Base-by-base conservation (phyloP, 2,113 vertebrate species). In the Microcebus jonahi region DNA sequence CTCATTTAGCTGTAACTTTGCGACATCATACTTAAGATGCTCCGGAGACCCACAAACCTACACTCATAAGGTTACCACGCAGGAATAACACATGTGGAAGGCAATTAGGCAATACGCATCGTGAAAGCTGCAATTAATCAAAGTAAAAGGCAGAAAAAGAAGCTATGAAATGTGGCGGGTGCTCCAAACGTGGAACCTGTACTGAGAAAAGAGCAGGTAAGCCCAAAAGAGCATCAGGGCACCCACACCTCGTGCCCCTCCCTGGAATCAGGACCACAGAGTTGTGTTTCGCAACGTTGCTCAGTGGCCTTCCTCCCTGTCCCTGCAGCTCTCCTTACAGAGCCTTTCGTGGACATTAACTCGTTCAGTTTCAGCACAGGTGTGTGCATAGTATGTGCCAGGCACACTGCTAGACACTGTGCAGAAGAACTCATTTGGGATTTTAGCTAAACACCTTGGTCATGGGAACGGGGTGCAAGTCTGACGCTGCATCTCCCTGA, bases 21-120 rank as follows among this genome's bases (percentile, higher is more conserved):
- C 48, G 79, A 34, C 68, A 20, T 91, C 9, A 8, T 65, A 14
- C 63, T 81, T 79, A 84, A 88, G 75, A 48, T 36, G 18, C 81
- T 39, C 76, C 21, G 25, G 88, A 90, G 93, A 92, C 29, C 39
- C 39, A 75, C 93, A 84, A 61, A 48, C 93, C 11, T 83, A n/a
- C 55, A 39, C 8, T 79, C 59, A 1, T 68, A n/a, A 91, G 65
- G 80, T 90, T 80, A 76, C 88, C 85, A 83, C 42, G 76, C 85
- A 95, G 84, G 71, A 90, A 88, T 39, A 89, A 71, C 57, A 80
- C 84, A 92, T 94, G 88, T 92, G 81, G 53, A 95, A 96, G 81
- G 39, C 57, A 94, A 1, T 84, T 94, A 90, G 61, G 76, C 50
- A 57, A 50, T 63, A 45, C 80, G 85, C 92, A 36, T 90, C 18